Percentiles rank a stretch among this genome's conserved stretches.
These are phyloP conservation scores for Drosophila burlai DNA, from an alignment of 1,140 invertebrate genomes.

Conservation along the genomic window DNA sequence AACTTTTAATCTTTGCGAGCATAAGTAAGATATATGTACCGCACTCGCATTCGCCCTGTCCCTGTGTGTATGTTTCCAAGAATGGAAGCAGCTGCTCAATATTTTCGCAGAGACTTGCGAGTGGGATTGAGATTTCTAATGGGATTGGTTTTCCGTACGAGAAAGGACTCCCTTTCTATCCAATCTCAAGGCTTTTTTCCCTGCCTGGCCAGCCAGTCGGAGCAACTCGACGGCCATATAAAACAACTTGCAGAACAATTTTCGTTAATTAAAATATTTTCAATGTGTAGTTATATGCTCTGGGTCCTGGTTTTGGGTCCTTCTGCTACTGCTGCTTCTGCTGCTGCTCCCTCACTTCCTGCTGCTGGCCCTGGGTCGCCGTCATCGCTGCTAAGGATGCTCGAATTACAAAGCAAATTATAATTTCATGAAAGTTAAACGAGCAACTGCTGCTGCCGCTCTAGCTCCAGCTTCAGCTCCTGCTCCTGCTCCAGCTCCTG, in stretches of 20 bases:
- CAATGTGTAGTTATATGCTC: slow-evolving; percentile 64
- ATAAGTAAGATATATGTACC: slow-evolving; percentile 82
- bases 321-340: neutral
- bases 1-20: slow-evolving; percentile 82
- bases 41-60: slow-evolving; percentile 10
- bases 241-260: slow-evolving; percentile 80
- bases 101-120: slow-evolving; percentile 65
- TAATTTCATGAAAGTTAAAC: slow-evolving; percentile 85
- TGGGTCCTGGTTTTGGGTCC: slow-evolving; percentile 27
- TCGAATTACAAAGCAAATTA: slow-evolving; percentile 84
- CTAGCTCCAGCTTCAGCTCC: slow-evolving; percentile 11
- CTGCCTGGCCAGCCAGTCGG: slow-evolving; percentile 26
- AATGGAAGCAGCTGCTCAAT: slow-evolving; percentile 78
- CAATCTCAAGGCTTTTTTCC: slow-evolving; percentile 2
- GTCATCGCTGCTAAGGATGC: slow-evolving; percentile 73
- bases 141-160: slow-evolving; percentile 69
- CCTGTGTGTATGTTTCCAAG: slow-evolving; percentile 40
- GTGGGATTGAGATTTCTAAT: slow-evolving; percentile 79
- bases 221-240: slow-evolving; percentile 59
- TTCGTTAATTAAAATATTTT: slow-evolving; percentile 84
- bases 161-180: slow-evolving; percentile 13
- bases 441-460: slow-evolving; percentile 64
- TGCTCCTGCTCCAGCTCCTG: slow-evolving; percentile 23
- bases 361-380: slow-evolving; percentile 49
- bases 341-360: slow-evolving; percentile 23